Conservation (phyloP, 2,797 vertebrate genomes). For the Microctenopoma steveboyesi region DNA sequence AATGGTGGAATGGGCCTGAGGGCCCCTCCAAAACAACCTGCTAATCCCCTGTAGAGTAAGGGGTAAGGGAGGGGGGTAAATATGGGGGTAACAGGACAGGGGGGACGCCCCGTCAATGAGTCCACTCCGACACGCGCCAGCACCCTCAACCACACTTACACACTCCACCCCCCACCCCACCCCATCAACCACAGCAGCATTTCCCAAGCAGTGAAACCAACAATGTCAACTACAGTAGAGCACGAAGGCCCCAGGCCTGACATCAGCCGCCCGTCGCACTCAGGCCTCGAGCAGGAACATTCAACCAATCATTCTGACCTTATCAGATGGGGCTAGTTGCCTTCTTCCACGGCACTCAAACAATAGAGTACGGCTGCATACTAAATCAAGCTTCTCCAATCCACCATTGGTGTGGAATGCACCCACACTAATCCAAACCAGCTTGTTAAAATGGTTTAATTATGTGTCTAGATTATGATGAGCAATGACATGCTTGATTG, state of each 20-base stretch:
- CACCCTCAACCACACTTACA: constrained; percentile 50
- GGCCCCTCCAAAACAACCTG: constrained; percentile 80
- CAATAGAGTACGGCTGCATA: background rate
- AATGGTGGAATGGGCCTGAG: constrained; percentile 80
- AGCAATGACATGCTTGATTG: constrained; percentile 81
- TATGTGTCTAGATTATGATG: constrained; percentile 72
- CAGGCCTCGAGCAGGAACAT: constrained; percentile 32
- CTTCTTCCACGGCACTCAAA: constrained; percentile 6
- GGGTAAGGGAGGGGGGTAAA: constrained; percentile 23
- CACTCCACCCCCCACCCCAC: constrained; percentile 1
- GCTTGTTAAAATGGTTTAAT: constrained; percentile 75
- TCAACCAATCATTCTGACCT: constrained; percentile 43
- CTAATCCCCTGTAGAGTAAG: constrained; percentile 77
- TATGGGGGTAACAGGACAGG: constrained; percentile 62
- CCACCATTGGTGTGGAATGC: constrained; percentile 30
- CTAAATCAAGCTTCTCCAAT: constrained; percentile 21
- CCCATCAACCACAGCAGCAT: constrained; percentile 48
- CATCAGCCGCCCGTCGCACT: constrained; percentile 15
- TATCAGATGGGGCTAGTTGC: constrained; percentile 8
- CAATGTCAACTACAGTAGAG: constrained; percentile 49
- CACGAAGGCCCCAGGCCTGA: constrained; percentile 45
- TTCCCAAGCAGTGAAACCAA: constrained; percentile 46
- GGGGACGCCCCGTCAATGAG: constrained; percentile 66
- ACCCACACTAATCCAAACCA: constrained; percentile 27
- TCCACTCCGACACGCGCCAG: constrained; percentile 72